Base-by-base conservation (phyloP, 1,140 invertebrate species). In the Melitaea cinxia region DNA sequence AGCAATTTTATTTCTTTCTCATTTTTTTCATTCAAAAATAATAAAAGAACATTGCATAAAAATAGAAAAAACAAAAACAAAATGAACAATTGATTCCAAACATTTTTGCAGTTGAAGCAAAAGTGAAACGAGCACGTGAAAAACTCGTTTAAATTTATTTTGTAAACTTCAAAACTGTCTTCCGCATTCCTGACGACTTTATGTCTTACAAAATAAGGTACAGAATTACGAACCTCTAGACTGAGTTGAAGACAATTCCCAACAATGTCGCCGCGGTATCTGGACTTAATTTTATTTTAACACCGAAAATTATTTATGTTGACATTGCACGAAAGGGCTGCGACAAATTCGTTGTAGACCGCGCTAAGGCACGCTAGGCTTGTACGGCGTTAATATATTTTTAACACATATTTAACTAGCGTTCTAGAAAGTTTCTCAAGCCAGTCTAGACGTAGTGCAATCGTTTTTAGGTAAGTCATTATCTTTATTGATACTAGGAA, bases 261-360 rank as follows among this genome's bases (percentile, higher is more conserved):
- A 59, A 59, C 56, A 59, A 59, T 59, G 56, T 59, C 56, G 45
- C 56, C 35, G 28, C 50, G 56, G 56, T 10, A 59, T 49, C 56
- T 49, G 28, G 56, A 35, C 50, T 62, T 62, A 62, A 62, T 62
- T 62, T 62, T 62, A 62, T 62, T 45, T 33, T 54, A 62, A 62
- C 59, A 62, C 59, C 59, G 33, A 62, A 62, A 53, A 62, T 62
- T 62, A 62, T 62, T 62, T 62, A 62, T 54, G 59, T 62, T 35
- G 50, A 12, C 49, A 53, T 62, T 42, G 26, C 59, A 62, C 59
- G 59, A 37, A 62, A 37, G 50, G 59, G 33, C 50, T 62, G 59
- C 59, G 59, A 62, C 59, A 62, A 62, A 62, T 62, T 54, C 37
- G 59, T 10, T 62, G 59, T 54, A 42, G 42, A 47, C 42, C 49